Conservation (phyloP, 2,797 vertebrate species). For the Leptatherina wallacei region DNA sequence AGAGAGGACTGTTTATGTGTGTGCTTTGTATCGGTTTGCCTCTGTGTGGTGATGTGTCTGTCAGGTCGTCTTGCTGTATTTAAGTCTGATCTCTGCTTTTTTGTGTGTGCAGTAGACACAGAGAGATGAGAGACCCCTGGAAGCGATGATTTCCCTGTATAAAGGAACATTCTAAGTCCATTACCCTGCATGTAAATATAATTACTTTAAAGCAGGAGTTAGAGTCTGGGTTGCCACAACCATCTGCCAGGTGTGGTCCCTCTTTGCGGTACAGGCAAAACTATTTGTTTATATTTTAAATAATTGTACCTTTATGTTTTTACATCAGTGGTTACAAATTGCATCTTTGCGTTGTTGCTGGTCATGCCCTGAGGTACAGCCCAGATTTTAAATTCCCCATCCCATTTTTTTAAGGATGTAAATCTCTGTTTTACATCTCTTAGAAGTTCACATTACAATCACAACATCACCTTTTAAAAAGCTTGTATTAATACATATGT, state of each 20-base stretch:
- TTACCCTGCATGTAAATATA: conserved; percentile 79
- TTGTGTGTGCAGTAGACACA: conserved; percentile 27
- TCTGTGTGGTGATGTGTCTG: conserved; percentile 54
- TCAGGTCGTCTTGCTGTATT: conserved; percentile 52
- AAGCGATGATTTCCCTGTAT: conserved; percentile 67
- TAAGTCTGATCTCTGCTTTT: conserved; percentile 51
- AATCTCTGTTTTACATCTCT: neutral
- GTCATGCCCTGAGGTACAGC: conserved; percentile 11
- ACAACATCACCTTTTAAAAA: conserved; percentile 17
- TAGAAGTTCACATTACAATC: neutral
- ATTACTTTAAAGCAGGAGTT: conserved; percentile 77
- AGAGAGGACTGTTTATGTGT: conserved; percentile 34
- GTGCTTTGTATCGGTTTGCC: conserved; percentile 30
- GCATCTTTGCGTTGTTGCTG: conserved; percentile 31
- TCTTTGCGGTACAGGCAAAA: conserved; percentile 49
- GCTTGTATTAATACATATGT: conserved; percentile 9
- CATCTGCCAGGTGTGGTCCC: conserved; percentile 75
- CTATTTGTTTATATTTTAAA: conserved; percentile 55
- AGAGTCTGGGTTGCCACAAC: conserved; percentile 60
- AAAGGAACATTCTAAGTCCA: conserved; percentile 76
- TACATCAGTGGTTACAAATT: conserved; percentile 28
- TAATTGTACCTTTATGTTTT: conserved; percentile 10
- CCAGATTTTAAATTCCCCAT: conserved; percentile 1
- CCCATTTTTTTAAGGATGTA: conserved; percentile 18
- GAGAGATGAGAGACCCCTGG: conserved; percentile 48